Conservation (phyloP, 2,113 vertebrate species). For the Riparia riparia region DNA sequence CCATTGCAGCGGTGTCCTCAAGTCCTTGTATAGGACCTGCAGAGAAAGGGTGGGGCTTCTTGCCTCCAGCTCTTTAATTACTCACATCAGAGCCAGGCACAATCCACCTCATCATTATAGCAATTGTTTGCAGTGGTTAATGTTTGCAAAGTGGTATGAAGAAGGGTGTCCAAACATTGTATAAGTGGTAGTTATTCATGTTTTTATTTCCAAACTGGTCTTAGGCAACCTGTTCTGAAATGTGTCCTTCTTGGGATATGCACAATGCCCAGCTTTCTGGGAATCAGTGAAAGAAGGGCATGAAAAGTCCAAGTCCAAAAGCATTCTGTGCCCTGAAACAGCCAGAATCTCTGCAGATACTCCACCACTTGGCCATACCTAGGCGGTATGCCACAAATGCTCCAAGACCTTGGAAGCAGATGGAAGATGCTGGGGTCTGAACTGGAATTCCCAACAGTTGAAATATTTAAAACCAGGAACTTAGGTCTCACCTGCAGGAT, state of each 20-base stretch:
- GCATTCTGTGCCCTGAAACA: neutral
- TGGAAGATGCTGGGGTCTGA: neutral
- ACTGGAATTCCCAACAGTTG: neutral
- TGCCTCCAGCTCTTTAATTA: constrained; percentile 8
- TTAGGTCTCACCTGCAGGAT: neutral
- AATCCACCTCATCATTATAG: constrained; percentile 6
- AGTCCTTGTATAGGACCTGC: neutral
- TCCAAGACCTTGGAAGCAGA: neutral
- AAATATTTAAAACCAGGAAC: neutral
- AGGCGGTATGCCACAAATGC: neutral
- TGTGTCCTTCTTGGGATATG: neutral
- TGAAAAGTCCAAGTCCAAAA: neutral
- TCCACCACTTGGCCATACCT: neutral
- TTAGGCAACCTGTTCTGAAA: neutral
- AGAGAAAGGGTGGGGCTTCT: constrained; percentile 1
- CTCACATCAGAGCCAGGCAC: neutral
- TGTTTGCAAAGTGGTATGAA: constrained; percentile 22
- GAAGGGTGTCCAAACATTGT: neutral
- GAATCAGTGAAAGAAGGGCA: neutral
- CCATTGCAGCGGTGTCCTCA: neutral
- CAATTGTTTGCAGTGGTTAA: constrained; percentile 33
- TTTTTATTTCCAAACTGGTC: neutral
- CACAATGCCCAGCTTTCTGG: neutral
- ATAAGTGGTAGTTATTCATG: neutral
- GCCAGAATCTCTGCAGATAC: neutral